Base-by-base conservation (phyloP, 1,140 invertebrate genomes). In the Drosophila willistoni region DNA sequence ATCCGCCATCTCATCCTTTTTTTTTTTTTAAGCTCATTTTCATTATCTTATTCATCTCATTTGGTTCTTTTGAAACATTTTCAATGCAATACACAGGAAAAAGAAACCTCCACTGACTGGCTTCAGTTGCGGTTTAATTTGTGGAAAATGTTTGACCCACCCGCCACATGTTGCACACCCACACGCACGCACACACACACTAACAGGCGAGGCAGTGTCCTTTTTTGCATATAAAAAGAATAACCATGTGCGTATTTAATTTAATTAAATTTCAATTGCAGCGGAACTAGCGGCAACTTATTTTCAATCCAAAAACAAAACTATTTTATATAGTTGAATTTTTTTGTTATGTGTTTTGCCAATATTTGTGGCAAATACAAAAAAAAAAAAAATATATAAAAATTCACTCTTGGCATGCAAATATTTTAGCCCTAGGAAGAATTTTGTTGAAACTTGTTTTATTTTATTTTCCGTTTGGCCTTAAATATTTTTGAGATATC, bases 71-170 rank as follows among this genome's bases (percentile, higher is more conserved):
- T 69, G 13, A 29, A 44, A 14, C 5, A 34, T 25, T 33, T 60
- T 54, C 6, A 39, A 12, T 13, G 36, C 36, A 13, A 39, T 36
- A 12, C 10, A 3, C 29, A 29, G 29, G 29, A 29, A 29, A 29
- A 29, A 29, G 29, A 36, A 36, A 36, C 10, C 34, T 22, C 3
- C 3, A 22, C 9, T 12, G 17, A 25, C 3, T 29, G 61, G 19
- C 64, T 41, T 17, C 19, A 47, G 25, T 33, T 51, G 29, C 36
- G 22, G 19, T 62, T 54, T 42, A 64, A 64, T 82, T 79, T 65
- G 64, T 60, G 55, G 34, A 56, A 75, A 82, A 67, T 81, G 60
- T 66, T 78, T 78, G 71, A 29, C 44, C 62, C 69, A 44, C 13
- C 33, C 59, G 39, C 44, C 19, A 22, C 44, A 51, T 51, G 44